phyloP scores from a whole-genome alignment of 2,797 vertebrate genomes.

The Propithecus perrieri region DNA sequence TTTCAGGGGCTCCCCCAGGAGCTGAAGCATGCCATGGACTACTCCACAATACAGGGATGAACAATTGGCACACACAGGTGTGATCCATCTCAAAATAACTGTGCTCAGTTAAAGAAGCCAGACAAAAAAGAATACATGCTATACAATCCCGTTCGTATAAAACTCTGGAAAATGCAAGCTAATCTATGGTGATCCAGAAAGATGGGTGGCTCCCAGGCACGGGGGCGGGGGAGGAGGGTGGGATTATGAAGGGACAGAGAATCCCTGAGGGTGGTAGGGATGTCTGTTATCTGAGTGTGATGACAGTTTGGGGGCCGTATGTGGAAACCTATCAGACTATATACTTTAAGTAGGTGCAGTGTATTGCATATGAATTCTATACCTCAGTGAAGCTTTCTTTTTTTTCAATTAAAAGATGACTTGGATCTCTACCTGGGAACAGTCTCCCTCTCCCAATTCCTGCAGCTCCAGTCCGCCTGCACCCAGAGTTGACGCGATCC shows the following conservation, averaged over 20 bases:
- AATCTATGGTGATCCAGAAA: not conserved
- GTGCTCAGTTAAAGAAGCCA: not conserved
- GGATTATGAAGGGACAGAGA: not conserved
- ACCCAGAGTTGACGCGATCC: not conserved
- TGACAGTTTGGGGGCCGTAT: not conserved
- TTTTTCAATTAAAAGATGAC: not conserved
- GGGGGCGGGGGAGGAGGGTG: not conserved
- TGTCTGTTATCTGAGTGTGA: not conserved
- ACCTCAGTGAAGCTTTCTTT: not conserved
- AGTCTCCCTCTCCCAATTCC: too few species aligned
- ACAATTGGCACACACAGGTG: too few species aligned
- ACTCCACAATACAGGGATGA: not conserved
- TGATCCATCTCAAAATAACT: not conserved
- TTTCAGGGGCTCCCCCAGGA: not conserved
- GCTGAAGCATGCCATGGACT: not conserved
- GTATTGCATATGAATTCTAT: not conserved
- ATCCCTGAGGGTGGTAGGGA: not conserved
- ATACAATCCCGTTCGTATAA: not conserved
- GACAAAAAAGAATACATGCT: not conserved
- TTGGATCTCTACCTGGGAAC: not conserved
- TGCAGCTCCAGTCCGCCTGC: not conserved
- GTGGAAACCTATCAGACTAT: not conserved
- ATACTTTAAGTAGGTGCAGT: not conserved
- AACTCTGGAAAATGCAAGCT: not conserved
- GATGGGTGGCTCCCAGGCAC: not conserved